Percentiles rank a stretch among this genome's conserved stretches.
phyloP scores from a whole-genome alignment of 2,797 vertebrate genomes.

The Neoniphon sammara region DNA sequence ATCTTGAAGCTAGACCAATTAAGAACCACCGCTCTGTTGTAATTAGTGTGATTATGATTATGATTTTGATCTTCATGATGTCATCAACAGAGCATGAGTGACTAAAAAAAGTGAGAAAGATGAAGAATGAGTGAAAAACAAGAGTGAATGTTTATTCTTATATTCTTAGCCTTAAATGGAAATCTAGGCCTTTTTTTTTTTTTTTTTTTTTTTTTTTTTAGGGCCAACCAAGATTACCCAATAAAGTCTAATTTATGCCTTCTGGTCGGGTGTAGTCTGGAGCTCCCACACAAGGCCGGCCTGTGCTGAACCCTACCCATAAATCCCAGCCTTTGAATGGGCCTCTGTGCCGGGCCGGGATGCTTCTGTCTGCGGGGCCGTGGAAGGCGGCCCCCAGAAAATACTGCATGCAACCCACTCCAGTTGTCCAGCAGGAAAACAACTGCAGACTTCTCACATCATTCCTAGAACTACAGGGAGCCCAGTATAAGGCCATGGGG shows the following conservation, averaged over 20 bases:
- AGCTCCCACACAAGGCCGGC: conserved; percentile 70
- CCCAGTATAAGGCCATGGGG: background rate
- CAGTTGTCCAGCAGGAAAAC: conserved; percentile 52
- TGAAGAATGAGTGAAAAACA: conserved; percentile 4
- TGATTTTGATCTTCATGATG: background rate
- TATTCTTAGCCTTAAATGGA: conserved; percentile 45
- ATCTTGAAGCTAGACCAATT: no score
- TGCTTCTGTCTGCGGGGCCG: conserved; percentile 26
- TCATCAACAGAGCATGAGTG: background rate
- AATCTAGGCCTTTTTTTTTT: conserved; percentile 31
- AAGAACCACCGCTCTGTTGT: no score
- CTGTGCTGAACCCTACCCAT: conserved; percentile 68
- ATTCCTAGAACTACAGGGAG: conserved; percentile 42
- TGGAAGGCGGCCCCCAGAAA: conserved; percentile 29
- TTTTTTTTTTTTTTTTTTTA: conserved; percentile 35
- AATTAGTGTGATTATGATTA: no score
- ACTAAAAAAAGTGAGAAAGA: background rate
- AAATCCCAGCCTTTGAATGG: conserved; percentile 77
- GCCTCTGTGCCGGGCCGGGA: conserved; percentile 66
- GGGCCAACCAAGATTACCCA: conserved; percentile 55
- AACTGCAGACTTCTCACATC: conserved; percentile 47
- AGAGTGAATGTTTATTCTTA: background rate
- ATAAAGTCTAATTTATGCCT: conserved; percentile 77
- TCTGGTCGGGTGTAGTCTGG: conserved; percentile 60
- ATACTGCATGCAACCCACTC: conserved; percentile 35